Conservation (phyloP, 2,113 vertebrate genomes). For the Cryptotis parvus region DNA sequence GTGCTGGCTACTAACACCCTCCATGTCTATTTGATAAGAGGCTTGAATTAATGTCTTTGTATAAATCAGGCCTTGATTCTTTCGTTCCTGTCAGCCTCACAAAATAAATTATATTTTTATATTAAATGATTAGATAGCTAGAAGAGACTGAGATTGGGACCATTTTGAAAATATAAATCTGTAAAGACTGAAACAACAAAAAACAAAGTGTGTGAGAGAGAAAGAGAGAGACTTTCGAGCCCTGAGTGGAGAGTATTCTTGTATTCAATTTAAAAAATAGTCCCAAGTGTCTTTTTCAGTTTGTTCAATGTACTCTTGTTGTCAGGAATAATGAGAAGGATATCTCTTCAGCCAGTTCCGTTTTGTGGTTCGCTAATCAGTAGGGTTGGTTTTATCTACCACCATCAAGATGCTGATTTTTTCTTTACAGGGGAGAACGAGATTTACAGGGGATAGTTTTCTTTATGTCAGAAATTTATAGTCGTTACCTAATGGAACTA, state of each 20-base stretch:
- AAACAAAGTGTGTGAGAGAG: background rate
- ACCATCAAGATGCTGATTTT: background rate
- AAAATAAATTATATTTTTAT: background rate
- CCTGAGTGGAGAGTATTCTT: background rate
- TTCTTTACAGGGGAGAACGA: background rate
- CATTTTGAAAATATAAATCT: background rate
- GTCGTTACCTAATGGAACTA: background rate
- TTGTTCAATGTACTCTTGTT: background rate
- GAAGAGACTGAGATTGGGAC: background rate
- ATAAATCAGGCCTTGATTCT: background rate
- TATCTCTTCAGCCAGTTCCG: background rate
- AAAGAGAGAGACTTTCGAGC: background rate
- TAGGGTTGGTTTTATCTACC: background rate
- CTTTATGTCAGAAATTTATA: background rate
- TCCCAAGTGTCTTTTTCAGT: background rate
- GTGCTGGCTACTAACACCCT: background rate
- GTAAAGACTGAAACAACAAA: background rate
- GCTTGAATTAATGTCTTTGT: background rate
- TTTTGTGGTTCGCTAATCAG: rapidly evolving
- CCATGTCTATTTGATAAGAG: background rate
- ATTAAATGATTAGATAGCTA: background rate
- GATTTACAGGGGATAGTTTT: background rate
- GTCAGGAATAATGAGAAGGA: background rate
- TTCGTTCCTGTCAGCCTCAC: background rate
- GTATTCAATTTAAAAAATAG: background rate